phyloP scores from a whole-genome alignment of 2,888 invertebrate genomes.

The Tolmerus cingulatus region DNA sequence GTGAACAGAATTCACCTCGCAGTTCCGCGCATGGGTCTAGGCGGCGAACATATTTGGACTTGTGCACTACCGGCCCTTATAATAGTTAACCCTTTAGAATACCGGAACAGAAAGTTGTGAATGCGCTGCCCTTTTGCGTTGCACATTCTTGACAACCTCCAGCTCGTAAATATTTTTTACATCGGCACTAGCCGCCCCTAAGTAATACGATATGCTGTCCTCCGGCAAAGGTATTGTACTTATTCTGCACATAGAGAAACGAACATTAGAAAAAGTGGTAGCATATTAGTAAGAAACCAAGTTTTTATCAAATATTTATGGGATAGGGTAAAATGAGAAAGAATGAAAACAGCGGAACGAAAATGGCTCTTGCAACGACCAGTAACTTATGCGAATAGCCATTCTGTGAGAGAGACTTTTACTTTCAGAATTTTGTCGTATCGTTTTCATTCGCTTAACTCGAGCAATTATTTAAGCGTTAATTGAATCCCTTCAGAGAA shows the following conservation, averaged over 20 bases:
- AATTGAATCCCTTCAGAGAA: constrained; percentile 19
- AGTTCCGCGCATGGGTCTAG: neutral
- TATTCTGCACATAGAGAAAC: neutral
- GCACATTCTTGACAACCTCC: constrained; percentile 34
- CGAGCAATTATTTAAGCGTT: constrained; percentile 2
- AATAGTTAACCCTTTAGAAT: constrained; percentile 17
- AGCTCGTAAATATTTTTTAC: constrained; percentile 34
- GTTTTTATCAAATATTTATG: neutral
- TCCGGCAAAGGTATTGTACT: neutral
- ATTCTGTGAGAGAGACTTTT: neutral
- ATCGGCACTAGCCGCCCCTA: neutral
- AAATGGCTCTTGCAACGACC: neutral
- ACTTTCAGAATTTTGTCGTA: neutral
- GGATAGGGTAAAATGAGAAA: neutral
- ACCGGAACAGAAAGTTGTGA: constrained; percentile 23
- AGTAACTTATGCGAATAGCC: neutral
- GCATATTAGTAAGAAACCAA: neutral
- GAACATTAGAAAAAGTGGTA: neutral
- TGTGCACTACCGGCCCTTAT: neutral
- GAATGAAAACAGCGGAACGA: neutral
- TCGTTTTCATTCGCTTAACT: neutral
- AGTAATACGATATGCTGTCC: neutral
- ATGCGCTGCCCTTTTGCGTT: constrained; percentile 42
- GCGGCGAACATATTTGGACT: neutral
- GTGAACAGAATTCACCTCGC: neutral